These are phyloP conservation scores for Macrochelys suwanniensis DNA, from an alignment of 2,797 vertebrate genomes.

Conservation along the genomic window DNA sequence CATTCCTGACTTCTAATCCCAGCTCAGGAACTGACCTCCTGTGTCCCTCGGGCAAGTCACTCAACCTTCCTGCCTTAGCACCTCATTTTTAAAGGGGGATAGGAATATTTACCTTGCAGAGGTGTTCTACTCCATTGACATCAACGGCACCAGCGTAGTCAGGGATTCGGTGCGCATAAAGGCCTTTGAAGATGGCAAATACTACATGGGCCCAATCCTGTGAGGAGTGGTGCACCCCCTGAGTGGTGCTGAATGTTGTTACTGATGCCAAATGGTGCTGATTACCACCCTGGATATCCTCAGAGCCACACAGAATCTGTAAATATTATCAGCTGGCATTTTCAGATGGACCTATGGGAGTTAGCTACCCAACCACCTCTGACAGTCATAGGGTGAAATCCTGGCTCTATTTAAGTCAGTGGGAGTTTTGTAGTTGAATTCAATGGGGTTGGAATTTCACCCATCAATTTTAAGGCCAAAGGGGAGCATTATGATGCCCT, in stretches of 20 bases:
- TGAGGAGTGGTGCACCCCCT: background rate
- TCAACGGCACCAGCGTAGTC: background rate
- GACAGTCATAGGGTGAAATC: background rate
- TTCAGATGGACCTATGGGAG: background rate
- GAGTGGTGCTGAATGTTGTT: background rate
- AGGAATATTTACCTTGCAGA: background rate
- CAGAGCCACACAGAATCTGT: background rate
- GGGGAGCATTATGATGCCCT: background rate
- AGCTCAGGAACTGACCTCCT: background rate
- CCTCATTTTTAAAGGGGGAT: background rate
- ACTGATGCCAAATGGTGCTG: background rate
- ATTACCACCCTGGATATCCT: background rate
- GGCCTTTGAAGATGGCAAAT: background rate
- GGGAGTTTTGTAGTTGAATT: background rate
- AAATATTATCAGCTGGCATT: background rate
- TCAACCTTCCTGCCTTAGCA: background rate
- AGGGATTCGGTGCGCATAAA: background rate
- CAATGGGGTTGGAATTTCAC: background rate
- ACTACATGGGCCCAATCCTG: background rate
- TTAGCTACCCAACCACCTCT: background rate
- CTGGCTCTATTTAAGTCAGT: background rate
- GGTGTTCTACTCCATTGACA: background rate
- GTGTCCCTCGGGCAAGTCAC: background rate
- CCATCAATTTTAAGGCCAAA: background rate
- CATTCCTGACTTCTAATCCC: background rate